Percentiles rank a stretch among this genome's conserved stretches.
phyloP scores from a whole-genome alignment of 2,797 vertebrate genomes.

The Simalia tracyae region DNA sequence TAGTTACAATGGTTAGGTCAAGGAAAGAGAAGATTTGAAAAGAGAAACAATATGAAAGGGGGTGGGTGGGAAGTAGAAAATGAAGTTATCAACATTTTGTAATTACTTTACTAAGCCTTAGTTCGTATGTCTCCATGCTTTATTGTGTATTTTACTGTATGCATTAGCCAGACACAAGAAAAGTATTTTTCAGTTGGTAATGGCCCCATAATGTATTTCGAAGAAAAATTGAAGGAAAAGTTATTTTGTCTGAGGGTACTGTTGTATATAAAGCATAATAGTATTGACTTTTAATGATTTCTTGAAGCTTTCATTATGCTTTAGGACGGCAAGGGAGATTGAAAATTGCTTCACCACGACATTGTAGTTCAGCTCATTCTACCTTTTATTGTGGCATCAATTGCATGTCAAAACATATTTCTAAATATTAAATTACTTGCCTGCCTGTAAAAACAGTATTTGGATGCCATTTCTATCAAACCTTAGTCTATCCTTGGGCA shows the following conservation, averaged over 20 bases:
- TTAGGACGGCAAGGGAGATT: constrained; percentile 4
- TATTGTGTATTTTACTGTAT: constrained; percentile 23
- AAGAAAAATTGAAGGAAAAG: neutral
- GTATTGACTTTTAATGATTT: neutral
- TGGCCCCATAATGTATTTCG: neutral
- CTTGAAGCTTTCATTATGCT: constrained; percentile 1
- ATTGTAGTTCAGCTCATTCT: constrained; percentile 21
- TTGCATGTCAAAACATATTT: neutral
- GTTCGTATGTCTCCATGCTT: constrained; percentile 19
- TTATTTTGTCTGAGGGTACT: constrained; percentile 24
- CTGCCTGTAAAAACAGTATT: neutral
- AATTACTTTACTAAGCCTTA: constrained; percentile 44
- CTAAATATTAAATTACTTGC: neutral
- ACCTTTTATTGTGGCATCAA: constrained; percentile 5
- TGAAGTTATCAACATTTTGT: constrained; percentile 25
- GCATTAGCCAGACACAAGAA: constrained; percentile 9
- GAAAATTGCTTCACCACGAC: constrained; percentile 27
- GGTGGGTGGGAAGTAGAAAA: neutral
- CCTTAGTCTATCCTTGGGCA: neutral
- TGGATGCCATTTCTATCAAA: neutral
- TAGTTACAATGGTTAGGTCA: neutral
- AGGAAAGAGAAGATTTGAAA: neutral
- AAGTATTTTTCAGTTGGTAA: constrained; percentile 33
- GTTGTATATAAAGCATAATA: neutral
- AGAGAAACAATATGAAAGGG: neutral